Base-by-base conservation (phyloP, 2,113 vertebrate genomes). In the Coryphaenoides rupestris region DNA sequence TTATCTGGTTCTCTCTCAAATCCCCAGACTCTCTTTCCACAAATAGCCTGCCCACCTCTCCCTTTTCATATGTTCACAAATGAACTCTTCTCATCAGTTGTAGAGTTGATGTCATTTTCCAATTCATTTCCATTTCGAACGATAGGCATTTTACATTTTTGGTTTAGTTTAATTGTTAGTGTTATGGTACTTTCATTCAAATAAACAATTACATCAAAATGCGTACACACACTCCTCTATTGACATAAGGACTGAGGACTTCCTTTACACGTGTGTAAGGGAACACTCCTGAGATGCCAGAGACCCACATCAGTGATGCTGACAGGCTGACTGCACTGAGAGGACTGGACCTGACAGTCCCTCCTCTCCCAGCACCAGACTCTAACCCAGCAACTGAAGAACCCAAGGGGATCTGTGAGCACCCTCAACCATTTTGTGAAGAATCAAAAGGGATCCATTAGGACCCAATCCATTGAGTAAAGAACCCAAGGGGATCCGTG, bases 331-430 rank as follows among this genome's bases (percentile, higher is more conserved):
- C 0, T n/a, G 19, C 59, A 69, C 16, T 76, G 69, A 80, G 70
- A 74, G 77, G 75, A 84, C 78, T 78, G 73, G 59, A 21, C 10
- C 60, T 12, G 57, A 49, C 58, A 22, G 50, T 24, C 21, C 69
- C 21, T 22, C 33, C 4, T n/a, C n/a, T n/a, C n/a, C n/a, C n/a
- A n/a, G n/a, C n/a, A n/a, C 6, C 50, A 22, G 45, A 55, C 33
- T 10, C 12, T 40, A 40, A 9, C 12, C 33, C 33, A 40, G 66
- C 47, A 55, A 62, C 61, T 61, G 26, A 6, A 12, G 21, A 14
- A 21, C 54, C 10, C 54, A 55, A 21, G 45, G 14, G 10, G n/a
- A 19, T 12, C 9, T 1, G 13, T 12, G 0, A 12, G 33, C 9
- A 40, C 33, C 33, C 23, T 76, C 76, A 79, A 79, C 77, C 66